phyloP scores from a whole-genome alignment of 2,888 invertebrate genomes.

The Drosophila putrida region DNA sequence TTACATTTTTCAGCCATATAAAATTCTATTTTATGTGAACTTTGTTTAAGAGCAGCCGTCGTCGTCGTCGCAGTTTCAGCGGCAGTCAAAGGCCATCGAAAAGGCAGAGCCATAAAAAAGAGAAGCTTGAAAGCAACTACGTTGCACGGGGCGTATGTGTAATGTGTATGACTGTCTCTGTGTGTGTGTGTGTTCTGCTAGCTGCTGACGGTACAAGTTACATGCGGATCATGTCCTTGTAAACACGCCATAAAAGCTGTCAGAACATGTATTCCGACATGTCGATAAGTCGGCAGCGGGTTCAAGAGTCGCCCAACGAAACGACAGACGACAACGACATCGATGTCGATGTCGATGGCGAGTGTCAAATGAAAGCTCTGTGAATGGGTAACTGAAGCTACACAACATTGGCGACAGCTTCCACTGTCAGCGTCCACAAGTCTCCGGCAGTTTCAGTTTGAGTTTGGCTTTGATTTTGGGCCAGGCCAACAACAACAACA shows the following conservation, averaged over 20 bases:
- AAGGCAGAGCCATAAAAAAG: constrained; percentile 56
- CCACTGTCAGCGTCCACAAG: constrained; percentile 17
- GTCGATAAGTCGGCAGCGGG: constrained; percentile 78
- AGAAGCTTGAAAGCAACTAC: constrained; percentile 19
- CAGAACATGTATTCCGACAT: constrained; percentile 78
- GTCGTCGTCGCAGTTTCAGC: constrained; percentile 36
- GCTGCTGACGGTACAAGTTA: constrained; percentile 54
- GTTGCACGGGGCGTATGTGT: constrained; percentile 63
- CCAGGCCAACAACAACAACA: constrained; percentile 34
- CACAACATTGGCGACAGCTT: constrained; percentile 54
- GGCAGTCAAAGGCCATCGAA: constrained; percentile 37
- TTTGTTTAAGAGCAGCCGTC: constrained; percentile 62
- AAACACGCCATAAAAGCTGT: constrained; percentile 80
- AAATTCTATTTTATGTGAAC: constrained; percentile 79
- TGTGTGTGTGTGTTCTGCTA: constrained; percentile 22
- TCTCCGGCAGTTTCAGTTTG: constrained; percentile 20
- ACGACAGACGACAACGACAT: constrained; percentile 27
- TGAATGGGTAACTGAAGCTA: constrained; percentile 20
- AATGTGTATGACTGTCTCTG: constrained; percentile 10
- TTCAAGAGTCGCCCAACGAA: constrained; percentile 58
- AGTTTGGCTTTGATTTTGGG: constrained; percentile 62
- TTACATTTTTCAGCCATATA: constrained; percentile 78
- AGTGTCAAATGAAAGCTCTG: constrained; percentile 65
- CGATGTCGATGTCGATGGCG: constrained; percentile 46
- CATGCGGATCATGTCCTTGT: constrained; percentile 81